Conservation (phyloP, 2,797 vertebrate genomes). For the Notolabrus celidotus region DNA sequence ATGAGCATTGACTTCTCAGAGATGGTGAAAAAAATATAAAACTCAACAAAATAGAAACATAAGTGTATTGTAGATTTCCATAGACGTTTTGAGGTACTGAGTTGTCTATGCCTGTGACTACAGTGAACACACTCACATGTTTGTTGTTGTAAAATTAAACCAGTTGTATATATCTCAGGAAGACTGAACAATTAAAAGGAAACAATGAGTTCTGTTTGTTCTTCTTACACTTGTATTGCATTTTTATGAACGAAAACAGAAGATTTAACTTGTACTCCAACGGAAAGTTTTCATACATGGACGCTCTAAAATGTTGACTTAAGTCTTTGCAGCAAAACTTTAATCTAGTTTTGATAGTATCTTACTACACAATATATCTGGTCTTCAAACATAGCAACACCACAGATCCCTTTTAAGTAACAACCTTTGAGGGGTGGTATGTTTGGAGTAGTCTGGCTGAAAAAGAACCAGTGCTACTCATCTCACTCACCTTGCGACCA, state of each 20-base stretch:
- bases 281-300: constrained; percentile 13
- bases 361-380: constrained; percentile 32
- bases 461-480: not conserved
- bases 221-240: constrained; percentile 73
- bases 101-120: constrained; percentile 73
- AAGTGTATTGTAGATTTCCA: constrained; percentile 53
- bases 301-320: constrained; percentile 36
- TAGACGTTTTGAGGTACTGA: constrained; percentile 77
- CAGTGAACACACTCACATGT: constrained; percentile 49
- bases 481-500: not conserved
- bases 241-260: constrained; percentile 42
- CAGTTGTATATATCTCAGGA: constrained; percentile 50
- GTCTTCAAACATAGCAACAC: constrained; percentile 34
- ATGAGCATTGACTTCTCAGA: constrained; percentile 61
- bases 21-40: constrained; percentile 49
- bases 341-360: constrained; percentile 23
- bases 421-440: constrained; percentile 14
- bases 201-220: constrained; percentile 60
- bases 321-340: constrained; percentile 24
- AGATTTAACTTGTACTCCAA: not conserved
- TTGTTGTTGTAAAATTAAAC: constrained; percentile 52
- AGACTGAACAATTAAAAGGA: constrained; percentile 60
- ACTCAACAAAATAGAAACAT: constrained; percentile 9
- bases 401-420: constrained; percentile 12
- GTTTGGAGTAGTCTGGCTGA: not conserved